A percentile compares a stretch with the other conserved stretches of the same genome.
Evolutionary conservation across 2,888 invertebrate species (phyloP).

Genomic region (Mythimna loreyi): DNA sequence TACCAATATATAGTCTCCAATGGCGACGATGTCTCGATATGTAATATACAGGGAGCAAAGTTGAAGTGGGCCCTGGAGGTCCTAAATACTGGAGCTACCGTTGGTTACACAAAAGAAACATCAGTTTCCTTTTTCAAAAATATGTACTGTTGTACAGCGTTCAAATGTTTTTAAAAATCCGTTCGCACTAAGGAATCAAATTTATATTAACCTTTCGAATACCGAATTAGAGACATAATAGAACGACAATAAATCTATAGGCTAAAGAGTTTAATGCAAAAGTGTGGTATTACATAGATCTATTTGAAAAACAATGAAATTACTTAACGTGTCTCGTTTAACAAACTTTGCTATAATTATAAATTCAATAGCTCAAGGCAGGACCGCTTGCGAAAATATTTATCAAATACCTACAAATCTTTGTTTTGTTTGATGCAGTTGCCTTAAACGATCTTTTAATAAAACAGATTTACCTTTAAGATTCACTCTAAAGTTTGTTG

Average conservation of each 20-base stretch:
- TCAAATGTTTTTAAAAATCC: neutral
- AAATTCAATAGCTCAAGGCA: neutral
- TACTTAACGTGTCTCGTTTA: neutral
- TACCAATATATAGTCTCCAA: conserved; percentile 38
- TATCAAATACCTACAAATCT: neutral
- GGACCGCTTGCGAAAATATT: neutral
- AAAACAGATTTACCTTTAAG: neutral
- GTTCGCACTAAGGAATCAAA: neutral
- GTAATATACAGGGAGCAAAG: neutral
- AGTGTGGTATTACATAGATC: neutral
- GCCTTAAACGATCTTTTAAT: neutral
- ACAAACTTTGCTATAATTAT: neutral
- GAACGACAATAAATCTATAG: too few relatives aligned
- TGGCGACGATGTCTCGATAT: conserved; percentile 38
- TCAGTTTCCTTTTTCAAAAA: neutral
- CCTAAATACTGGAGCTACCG: neutral
- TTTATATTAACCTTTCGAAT: too few relatives aligned
- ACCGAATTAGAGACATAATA: too few relatives aligned
- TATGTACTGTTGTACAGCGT: neutral
- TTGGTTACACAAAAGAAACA: neutral
- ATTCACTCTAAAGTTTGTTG: neutral
- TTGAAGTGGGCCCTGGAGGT: neutral
- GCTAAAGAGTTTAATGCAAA: too few relatives aligned
- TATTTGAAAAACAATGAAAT: neutral
- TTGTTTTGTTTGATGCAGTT: neutral